A percentile compares a stretch with the other conserved stretches of the same genome.
Evolutionary conservation across 1,140 invertebrate genomes (phyloP).

Genomic region (Eufriesea mexicana): DNA sequence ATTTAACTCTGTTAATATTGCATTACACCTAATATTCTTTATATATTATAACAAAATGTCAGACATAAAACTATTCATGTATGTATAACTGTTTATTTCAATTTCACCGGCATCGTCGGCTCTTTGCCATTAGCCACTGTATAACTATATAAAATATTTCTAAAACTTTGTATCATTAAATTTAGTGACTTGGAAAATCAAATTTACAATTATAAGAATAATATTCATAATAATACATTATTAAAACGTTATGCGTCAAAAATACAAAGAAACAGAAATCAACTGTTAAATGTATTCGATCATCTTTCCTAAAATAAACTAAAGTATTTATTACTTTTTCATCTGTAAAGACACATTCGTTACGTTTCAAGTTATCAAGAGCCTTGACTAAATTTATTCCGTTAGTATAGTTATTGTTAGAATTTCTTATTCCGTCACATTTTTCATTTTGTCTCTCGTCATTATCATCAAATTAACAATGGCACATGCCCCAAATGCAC

Average conservation of each 20-base stretch:
- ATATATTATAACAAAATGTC: slow-evolving; percentile 20
- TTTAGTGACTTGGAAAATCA: slow-evolving; percentile 35
- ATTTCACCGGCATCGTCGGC: neutral
- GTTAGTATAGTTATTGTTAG: slow-evolving; percentile 6
- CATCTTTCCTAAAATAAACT: neutral
- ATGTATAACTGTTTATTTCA: slow-evolving; percentile 2
- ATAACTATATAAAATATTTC: slow-evolving; percentile 33
- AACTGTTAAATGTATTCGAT: slow-evolving; percentile 13
- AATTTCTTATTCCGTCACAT: slow-evolving; percentile 1
- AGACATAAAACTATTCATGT: slow-evolving; percentile 26
- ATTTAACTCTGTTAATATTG: slow-evolving; percentile 15
- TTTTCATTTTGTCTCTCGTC: neutral
- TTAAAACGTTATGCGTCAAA: slow-evolving; percentile 16
- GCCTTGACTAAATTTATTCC: slow-evolving; percentile 2
- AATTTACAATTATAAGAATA: slow-evolving; percentile 40
- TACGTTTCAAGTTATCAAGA: neutral
- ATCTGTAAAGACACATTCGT: slow-evolving; percentile 18
- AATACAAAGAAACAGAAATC: slow-evolving; percentile 16
- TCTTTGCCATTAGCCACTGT: neutral
- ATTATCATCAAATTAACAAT: slow-evolving; percentile 30
- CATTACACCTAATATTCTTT: slow-evolving; percentile 10
- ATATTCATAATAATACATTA: slow-evolving; percentile 1
- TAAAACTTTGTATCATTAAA: slow-evolving; percentile 28
- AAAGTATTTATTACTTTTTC: neutral
- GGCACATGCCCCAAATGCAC: slow-evolving; percentile 53